Conservation (phyloP, 2,113 vertebrate genomes). For the Salvator merianae region DNA sequence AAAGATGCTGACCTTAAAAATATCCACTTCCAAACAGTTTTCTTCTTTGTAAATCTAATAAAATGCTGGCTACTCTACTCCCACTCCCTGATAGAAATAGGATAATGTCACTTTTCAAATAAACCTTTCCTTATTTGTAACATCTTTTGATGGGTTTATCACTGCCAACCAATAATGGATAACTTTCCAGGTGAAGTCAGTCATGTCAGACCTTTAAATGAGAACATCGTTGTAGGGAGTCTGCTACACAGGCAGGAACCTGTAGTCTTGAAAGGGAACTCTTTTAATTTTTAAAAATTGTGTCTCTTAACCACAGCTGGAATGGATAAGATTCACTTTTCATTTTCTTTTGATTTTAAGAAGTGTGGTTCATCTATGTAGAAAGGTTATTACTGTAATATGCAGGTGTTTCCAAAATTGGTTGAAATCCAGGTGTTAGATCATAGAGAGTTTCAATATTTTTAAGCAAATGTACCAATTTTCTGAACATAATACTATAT, state of each 20-base stretch:
- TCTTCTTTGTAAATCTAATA: slow-evolving; percentile 53
- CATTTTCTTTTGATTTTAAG: slow-evolving; percentile 52
- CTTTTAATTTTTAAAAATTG: slow-evolving; percentile 50
- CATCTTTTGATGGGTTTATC: slow-evolving; percentile 67
- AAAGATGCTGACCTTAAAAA: slow-evolving; percentile 57
- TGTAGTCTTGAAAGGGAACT: slow-evolving; percentile 35
- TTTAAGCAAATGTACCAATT: slow-evolving; percentile 27
- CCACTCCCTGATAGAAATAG: slow-evolving; percentile 58
- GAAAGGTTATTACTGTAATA: slow-evolving; percentile 29
- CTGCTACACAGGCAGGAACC: slow-evolving; percentile 29
- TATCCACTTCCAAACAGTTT: slow-evolving; percentile 47
- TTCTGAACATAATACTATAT: not conserved
- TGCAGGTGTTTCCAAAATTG: slow-evolving; percentile 31
- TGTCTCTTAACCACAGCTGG: slow-evolving; percentile 26
- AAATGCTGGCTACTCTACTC: slow-evolving; percentile 57
- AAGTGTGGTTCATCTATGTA: slow-evolving; percentile 16
- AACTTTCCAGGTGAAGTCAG: slow-evolving; percentile 58
- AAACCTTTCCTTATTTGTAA: slow-evolving; percentile 63
- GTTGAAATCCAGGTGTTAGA: slow-evolving; percentile 20
- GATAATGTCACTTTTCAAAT: slow-evolving; percentile 65
- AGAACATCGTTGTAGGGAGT: slow-evolving; percentile 36
- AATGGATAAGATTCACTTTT: slow-evolving; percentile 48
- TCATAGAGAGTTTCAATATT: slow-evolving; percentile 24
- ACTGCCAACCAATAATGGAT: slow-evolving; percentile 59
- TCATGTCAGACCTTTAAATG: slow-evolving; percentile 49